Evolutionary conservation across 2,113 vertebrate genomes (phyloP).

Genomic region (Nibea albiflora): DNA sequence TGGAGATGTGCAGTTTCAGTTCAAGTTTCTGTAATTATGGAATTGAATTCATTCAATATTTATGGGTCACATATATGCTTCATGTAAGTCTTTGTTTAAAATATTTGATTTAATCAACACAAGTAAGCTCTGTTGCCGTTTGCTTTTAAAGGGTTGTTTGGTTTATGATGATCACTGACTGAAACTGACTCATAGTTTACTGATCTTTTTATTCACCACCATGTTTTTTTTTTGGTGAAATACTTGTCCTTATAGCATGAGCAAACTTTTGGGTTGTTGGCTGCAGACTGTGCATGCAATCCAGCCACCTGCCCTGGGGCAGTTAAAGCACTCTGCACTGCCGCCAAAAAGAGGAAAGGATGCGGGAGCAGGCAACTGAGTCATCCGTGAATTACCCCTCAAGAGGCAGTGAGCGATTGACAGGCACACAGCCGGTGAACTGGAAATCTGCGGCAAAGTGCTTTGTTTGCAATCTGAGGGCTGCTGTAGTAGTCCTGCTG

Average conservation of each 20-base stretch:
- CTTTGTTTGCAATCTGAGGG: slow-evolving; percentile 67
- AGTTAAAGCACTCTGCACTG: slow-evolving; percentile 77
- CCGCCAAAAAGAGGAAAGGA: slow-evolving; percentile 70
- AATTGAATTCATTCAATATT: neutral
- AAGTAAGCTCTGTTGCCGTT: neutral
- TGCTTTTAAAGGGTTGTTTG: neutral
- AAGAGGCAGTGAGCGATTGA: slow-evolving; percentile 65
- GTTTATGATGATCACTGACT: neutral
- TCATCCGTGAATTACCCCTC: slow-evolving; percentile 82
- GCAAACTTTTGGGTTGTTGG: slow-evolving; percentile 58
- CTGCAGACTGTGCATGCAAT: slow-evolving; percentile 53
- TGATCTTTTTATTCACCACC: neutral
- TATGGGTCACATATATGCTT: neutral
- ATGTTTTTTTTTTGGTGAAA: slow-evolving; percentile 25
- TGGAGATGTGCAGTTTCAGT: neutral
- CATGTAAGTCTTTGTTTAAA: neutral
- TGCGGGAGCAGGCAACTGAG: slow-evolving; percentile 77
- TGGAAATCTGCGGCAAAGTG: slow-evolving; percentile 75
- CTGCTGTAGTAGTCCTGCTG: slow-evolving; percentile 59
- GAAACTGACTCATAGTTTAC: neutral
- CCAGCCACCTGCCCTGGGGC: slow-evolving; percentile 75
- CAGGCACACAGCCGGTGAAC: slow-evolving; percentile 75
- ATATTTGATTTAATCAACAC: neutral
- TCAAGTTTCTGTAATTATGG: neutral
- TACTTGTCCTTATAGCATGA: slow-evolving; percentile 29